Evolutionary conservation across 92 coral and sea anemone genomes (phyloP).

Genomic region (Porites cylindrica): DNA sequence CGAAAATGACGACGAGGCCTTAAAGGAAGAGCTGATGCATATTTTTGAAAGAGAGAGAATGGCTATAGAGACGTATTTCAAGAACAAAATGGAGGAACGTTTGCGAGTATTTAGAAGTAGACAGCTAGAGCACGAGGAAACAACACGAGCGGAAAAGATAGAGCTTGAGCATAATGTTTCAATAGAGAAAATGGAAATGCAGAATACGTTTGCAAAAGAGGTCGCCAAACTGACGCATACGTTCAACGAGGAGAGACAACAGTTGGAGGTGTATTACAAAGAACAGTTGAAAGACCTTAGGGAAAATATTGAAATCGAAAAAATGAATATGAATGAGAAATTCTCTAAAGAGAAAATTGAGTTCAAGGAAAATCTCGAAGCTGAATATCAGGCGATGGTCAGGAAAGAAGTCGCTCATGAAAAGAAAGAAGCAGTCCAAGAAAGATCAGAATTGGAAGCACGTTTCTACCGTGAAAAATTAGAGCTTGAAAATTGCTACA

Average conservation of each 20-base stretch:
- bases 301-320: constrained; percentile 69
- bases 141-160: constrained; percentile 72
- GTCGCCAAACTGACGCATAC: constrained; percentile 89
- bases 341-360: constrained; percentile 77
- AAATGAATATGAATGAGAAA: constrained; percentile 73
- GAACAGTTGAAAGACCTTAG: constrained; percentile 80
- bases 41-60: constrained; percentile 92
- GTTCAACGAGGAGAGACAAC: constrained; percentile 87
- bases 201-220: constrained; percentile 86
- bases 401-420: constrained; percentile 64
- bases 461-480: constrained; percentile 54
- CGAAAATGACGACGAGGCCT: constrained; percentile 48
- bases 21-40: constrained; percentile 86
- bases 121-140: constrained; percentile 88
- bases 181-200: constrained; percentile 91
- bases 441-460: constrained; percentile 63
- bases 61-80: constrained; percentile 83
- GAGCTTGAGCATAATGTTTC: constrained; percentile 82
- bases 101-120: constrained; percentile 69
- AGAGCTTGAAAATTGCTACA: constrained; percentile 79
- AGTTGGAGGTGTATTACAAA: constrained; percentile 87
- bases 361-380: constrained; percentile 79
- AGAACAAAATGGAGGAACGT: constrained; percentile 84
- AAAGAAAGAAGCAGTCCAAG: constrained; percentile 60
- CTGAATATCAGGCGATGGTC: constrained; percentile 82